These are phyloP conservation scores for Drosophila recens DNA, from an alignment of 2,888 invertebrate genomes.

Conservation along the genomic window DNA sequence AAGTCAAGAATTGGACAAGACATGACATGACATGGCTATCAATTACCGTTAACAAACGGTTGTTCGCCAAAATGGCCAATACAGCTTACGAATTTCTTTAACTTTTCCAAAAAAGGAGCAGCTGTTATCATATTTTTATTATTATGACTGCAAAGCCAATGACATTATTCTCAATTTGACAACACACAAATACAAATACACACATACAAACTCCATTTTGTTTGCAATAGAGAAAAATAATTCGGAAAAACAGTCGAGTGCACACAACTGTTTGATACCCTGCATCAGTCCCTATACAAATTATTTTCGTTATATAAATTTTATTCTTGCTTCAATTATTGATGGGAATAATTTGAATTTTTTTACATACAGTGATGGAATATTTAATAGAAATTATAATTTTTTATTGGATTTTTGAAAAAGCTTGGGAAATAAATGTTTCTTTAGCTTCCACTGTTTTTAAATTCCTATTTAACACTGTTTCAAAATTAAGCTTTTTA, in stretches of 20 bases:
- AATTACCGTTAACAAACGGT: conserved; percentile 25
- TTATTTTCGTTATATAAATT: neutral
- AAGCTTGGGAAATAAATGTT: no score
- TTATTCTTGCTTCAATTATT: no score
- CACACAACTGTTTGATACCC: neutral
- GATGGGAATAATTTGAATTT: no score
- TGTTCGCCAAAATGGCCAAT: conserved; percentile 17
- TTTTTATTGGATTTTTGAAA: no score
- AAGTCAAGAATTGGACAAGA: conserved; percentile 2
- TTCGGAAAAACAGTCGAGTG: neutral
- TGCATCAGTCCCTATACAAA: neutral
- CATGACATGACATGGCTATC: conserved; percentile 47
- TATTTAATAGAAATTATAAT: no score
- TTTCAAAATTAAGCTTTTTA: no score
- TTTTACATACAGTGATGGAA: no score
- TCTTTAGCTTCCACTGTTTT: no score
- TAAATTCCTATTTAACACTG: no score
- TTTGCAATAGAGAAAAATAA: conserved; percentile 14
- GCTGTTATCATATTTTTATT: conserved; percentile 49
- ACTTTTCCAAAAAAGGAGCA: conserved; percentile 15
- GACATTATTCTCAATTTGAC: conserved; percentile 46
- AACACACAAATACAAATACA: conserved; percentile 12
- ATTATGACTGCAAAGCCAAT: conserved; percentile 50
- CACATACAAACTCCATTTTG: conserved; percentile 15
- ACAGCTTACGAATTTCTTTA: conserved; percentile 22